These are phyloP conservation scores for Lithodes maja DNA, from an alignment of 2,888 invertebrate species.

Conservation along the genomic window DNA sequence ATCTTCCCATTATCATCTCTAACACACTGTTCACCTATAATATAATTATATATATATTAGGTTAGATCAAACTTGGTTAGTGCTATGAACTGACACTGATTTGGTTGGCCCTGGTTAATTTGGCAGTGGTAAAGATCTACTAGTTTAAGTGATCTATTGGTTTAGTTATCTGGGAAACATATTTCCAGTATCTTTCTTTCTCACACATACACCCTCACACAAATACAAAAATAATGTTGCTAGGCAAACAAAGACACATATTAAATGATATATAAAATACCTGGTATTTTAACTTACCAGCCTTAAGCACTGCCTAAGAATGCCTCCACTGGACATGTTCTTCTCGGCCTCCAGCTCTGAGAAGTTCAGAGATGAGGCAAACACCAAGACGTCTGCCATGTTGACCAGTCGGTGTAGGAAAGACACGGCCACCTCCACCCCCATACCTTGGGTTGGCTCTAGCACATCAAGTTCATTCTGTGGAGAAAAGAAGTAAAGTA, in stretches of 20 bases:
- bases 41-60: too few relatives aligned
- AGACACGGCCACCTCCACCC: constrained; percentile 97
- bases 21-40: too few relatives aligned
- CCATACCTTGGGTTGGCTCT: constrained; percentile 99
- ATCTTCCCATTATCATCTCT: too few relatives aligned
- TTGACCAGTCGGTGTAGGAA: constrained; percentile 98
- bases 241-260: not conserved
- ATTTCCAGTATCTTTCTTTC: too few relatives aligned
- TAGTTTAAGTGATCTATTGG: too few relatives aligned
- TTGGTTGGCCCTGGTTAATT: too few relatives aligned
- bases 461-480: constrained; percentile 98
- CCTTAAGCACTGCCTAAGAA: constrained; percentile 95
- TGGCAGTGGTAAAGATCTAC: too few relatives aligned
- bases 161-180: too few relatives aligned
- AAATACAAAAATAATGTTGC: too few relatives aligned
- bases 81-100: too few relatives aligned
- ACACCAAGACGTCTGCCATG: constrained; percentile 98
- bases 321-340: constrained; percentile 99
- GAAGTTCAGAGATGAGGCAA: constrained; percentile 98
- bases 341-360: constrained; percentile 99
- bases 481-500: constrained; percentile 65
- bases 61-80: too few relatives aligned
- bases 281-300: constrained; percentile 79
- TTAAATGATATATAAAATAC: not conserved
- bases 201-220: too few relatives aligned